Base-by-base conservation (phyloP, 2,888 invertebrate species). In the Leptothorax acervorum region DNA sequence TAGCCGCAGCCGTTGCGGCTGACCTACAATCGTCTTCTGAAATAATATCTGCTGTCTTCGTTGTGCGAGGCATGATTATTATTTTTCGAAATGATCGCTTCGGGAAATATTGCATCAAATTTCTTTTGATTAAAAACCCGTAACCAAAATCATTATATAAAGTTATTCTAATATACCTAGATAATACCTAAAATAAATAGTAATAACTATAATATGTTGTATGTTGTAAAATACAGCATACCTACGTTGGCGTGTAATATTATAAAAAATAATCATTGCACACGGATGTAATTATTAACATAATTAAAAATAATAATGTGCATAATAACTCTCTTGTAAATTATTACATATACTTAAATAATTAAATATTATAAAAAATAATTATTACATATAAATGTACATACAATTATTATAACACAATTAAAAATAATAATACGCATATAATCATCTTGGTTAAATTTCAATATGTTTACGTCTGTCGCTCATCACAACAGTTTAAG, bases 1-100 rank as follows among this genome's bases (percentile, higher is more conserved):
- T 31, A 39, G 45, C 63, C 57, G 39, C 65, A 73, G 83, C 62
- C 89, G 66, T 74, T 89, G 55, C 74, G 42, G 51, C 65, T 87
- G 83, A 87, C 88, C 85, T 84, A 76, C 74, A 85, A 82, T 85
- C 76, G 81, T 82, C 73, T 84, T 83, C 66, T 74, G 78, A 82
- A 81, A 87, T 75, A 87, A 83, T 81, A 73, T 31, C 76, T 51
- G n/a, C 51, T 71, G 53, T 71, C 70, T 82, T 42, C 45, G 42
- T 31, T 57, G 60, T 57, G 31, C 45, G 66, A 65, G 48, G 48
- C 62, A 18, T 70, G 48, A 62, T 15, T n/a, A 48, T 12, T 55
- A 6, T 71, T 78, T 70, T 6, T 68, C 5, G n/a, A 78, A 78
- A 76, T 4, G 12, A 55, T n/a, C 42, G 74, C n/a, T 23, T 15